phyloP scores from a whole-genome alignment of 23 tunicate species.

The Trididemnum clinides region DNA sequence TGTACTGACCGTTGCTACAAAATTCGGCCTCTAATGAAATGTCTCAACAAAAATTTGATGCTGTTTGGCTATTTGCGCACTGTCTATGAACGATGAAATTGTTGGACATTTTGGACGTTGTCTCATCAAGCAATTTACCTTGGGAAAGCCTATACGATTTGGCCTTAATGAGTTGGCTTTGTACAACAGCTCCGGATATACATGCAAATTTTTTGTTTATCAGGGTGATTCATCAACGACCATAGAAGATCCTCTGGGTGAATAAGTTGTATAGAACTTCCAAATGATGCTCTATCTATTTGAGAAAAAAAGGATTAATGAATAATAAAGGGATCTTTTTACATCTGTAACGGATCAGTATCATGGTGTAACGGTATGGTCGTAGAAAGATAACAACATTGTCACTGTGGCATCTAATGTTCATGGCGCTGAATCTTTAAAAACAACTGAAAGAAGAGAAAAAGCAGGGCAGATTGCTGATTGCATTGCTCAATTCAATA shows the following conservation, averaged over 20 bases:
- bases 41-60: not conserved
- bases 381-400: not conserved
- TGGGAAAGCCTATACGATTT: not conserved
- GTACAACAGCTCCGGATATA: not conserved
- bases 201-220: not conserved
- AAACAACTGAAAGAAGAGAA: not conserved
- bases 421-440: not conserved
- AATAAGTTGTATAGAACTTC: not conserved
- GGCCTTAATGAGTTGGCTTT: not conserved
- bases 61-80: not conserved
- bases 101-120: not conserved
- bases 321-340: too few species aligned
- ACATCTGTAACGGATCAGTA: not conserved
- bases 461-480: not conserved
- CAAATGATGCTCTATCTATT: not conserved
- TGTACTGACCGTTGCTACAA: slow-evolving; percentile 2
- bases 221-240: not conserved
- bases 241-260: not conserved
- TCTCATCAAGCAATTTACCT: not conserved
- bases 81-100: not conserved
- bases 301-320: not conserved
- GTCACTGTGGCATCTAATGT: not conserved
- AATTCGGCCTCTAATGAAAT: not conserved
- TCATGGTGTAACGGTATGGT: not conserved
- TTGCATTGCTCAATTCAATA: not conserved